Conservation (phyloP, 2,888 invertebrate species). For the Eilema caniola region DNA sequence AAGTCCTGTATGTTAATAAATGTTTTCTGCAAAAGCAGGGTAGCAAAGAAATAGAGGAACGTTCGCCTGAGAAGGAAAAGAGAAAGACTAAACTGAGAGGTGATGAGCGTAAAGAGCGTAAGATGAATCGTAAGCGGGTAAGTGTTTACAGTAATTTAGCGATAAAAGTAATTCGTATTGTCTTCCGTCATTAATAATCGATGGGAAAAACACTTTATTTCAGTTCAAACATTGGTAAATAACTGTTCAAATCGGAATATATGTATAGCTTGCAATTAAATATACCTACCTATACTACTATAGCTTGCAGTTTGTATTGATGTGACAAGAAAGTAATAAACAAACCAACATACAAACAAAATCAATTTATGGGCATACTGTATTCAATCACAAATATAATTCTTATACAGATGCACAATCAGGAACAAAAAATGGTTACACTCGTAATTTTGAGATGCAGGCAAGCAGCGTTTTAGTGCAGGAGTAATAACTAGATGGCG, state of each 20-base stretch:
- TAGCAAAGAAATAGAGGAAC: constrained; percentile 87
- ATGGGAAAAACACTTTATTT: constrained; percentile 6
- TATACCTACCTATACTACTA: not conserved
- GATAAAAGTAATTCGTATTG: not conserved
- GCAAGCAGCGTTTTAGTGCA: no score
- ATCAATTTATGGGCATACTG: not conserved
- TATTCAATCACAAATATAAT: no score
- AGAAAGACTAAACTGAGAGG: constrained; percentile 88
- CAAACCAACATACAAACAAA: not conserved
- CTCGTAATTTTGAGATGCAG: no score
- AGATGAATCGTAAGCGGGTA: constrained; percentile 93
- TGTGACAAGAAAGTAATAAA: not conserved
- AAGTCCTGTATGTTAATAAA: constrained; percentile 43
- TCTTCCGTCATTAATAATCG: not conserved
- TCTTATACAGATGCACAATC: no score
- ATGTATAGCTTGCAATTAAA: not conserved
- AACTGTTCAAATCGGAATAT: not conserved
- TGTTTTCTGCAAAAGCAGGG: constrained; percentile 80
- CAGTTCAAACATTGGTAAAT: constrained; percentile 11
- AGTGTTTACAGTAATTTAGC: constrained; percentile 52
- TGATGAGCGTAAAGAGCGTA: constrained; percentile 91
- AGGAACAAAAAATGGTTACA: no score
- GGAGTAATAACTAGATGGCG: no score
- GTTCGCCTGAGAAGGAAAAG: constrained; percentile 91
- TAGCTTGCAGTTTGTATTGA: not conserved